Base-by-base conservation (phyloP, 2,113 vertebrate genomes). In the Sakesphorus luctuosus region DNA sequence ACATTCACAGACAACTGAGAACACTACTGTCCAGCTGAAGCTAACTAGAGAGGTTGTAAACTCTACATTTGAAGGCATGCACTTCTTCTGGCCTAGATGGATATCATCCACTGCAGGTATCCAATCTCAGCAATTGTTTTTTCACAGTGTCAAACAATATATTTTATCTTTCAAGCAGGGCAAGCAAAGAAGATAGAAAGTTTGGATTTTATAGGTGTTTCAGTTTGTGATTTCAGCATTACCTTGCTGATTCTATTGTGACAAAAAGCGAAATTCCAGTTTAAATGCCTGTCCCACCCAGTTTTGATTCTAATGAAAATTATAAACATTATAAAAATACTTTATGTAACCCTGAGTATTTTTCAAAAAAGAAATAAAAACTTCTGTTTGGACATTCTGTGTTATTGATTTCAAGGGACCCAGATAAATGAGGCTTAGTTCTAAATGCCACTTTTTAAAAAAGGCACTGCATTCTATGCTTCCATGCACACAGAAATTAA, bases 401-500 rank as follows among this genome's bases (percentile, higher is more conserved):
- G 12, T 63, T 75, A 78, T 23, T 52, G 63, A n/a, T 86, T 84
- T 72, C 35, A 52, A 63, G 84, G 81, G 44, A 82, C 7, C 2
- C 38, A 35, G 11, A 40, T 49, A 71, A 92, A 56, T 36, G 44
- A 58, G 17, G 21, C 21, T 78, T 91, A 89, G 31, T 58, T 82
- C 59, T 63, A 61, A 95, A 84, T 59, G 44, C 4, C 40, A 72
- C 80, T 79, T 93, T 63, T 90, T 82, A 28, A 82, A 90, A 89
- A 47, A 93, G 53, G 21, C 69, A 61, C 87, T 11, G 2, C 49
- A 58, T 75, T 40, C 52, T 80, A 65, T 7, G 40, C 80, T 78
- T 92, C 91, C 55, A 28, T 40, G 38, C 56, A 91, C 84, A 87
- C 43, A 93, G 77, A 93, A 94, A 93, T 92, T 81, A 91, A 84